Conservation (phyloP, 2,113 vertebrate genomes). For the Melozone crissalis region DNA sequence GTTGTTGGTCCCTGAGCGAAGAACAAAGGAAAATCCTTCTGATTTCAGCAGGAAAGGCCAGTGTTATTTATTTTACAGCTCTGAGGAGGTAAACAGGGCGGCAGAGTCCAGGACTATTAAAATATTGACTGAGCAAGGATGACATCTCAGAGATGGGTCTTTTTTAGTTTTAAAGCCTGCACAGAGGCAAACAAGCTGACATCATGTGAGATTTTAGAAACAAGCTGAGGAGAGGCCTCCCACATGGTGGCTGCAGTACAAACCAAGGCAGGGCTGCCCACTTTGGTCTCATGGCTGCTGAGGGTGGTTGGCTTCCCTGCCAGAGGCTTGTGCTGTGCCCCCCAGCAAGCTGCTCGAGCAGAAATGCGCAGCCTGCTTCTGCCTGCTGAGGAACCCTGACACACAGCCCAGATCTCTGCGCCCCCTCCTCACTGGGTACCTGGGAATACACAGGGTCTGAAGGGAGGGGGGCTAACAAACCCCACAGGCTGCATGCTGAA, state of each 20-base stretch:
- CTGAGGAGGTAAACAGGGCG: neutral
- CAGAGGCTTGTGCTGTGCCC: neutral
- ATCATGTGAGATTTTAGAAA: neutral
- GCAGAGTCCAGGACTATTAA: constrained; percentile 2
- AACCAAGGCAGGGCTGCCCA: neutral
- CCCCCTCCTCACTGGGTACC: rapidly evolving
- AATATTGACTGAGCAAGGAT: neutral
- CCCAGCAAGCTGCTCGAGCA: neutral
- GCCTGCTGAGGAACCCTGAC: neutral
- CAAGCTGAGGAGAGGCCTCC: neutral
- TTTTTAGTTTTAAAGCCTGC: neutral
- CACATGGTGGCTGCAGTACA: neutral
- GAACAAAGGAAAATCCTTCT: constrained; percentile 35
- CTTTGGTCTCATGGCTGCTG: neutral
- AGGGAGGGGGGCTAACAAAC: neutral
- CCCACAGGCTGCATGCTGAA: rapidly evolving
- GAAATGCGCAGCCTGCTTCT: neutral
- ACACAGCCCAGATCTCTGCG: neutral
- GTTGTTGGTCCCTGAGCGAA: neutral
- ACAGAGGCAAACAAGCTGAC: neutral
- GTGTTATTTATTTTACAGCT: constrained; percentile 6
- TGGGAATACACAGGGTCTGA: neutral
- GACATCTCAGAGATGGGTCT: neutral
- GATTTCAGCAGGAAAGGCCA: neutral
- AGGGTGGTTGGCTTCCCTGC: neutral